Evolutionary conservation across 2,888 invertebrate genomes (phyloP).

Genomic region (Cheilosia variabilis): DNA sequence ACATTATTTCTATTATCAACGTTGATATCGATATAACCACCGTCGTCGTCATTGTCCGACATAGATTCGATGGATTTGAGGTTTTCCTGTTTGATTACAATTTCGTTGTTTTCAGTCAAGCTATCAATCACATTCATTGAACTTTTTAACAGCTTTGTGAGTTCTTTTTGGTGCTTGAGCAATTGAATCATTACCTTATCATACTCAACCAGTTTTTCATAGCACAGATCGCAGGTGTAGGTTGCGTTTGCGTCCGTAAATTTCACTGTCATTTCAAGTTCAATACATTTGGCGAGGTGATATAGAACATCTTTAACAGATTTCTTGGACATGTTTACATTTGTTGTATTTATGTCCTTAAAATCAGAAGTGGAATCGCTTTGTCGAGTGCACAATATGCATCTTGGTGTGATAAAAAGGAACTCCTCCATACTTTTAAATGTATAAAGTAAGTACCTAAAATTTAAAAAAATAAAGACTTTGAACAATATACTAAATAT

Average conservation of each 20-base stretch:
- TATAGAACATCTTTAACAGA: slow-evolving; percentile 79
- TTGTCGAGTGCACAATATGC: slow-evolving; percentile 41
- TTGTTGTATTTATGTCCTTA: slow-evolving; percentile 77
- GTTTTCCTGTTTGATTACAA: too few species aligned
- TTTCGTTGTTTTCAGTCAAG: slow-evolving; percentile 3
- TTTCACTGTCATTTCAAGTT: slow-evolving; percentile 78
- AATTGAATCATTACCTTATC: slow-evolving; percentile 81
- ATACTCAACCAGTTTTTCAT: slow-evolving; percentile 79
- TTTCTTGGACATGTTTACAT: slow-evolving; percentile 80
- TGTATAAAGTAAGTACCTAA: too few species aligned
- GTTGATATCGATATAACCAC: background rate
- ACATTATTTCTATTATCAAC: slow-evolving; percentile 28
- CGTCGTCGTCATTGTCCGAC: background rate
- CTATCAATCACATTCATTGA: slow-evolving; percentile 76
- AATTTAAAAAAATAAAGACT: too few species aligned
- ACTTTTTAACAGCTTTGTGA: slow-evolving; percentile 78
- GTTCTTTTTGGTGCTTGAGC: slow-evolving; percentile 79
- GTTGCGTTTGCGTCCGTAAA: slow-evolving; percentile 76
- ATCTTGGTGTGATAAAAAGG: background rate
- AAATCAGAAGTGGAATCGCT: slow-evolving; percentile 76
- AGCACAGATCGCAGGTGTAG: slow-evolving; percentile 79
- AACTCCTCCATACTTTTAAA: background rate
- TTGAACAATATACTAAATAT: too few species aligned
- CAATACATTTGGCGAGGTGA: slow-evolving; percentile 80
- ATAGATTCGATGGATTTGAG: too few species aligned